phyloP scores from a whole-genome alignment of 2,888 invertebrate genomes.

The Dicyrtomina minuta region DNA sequence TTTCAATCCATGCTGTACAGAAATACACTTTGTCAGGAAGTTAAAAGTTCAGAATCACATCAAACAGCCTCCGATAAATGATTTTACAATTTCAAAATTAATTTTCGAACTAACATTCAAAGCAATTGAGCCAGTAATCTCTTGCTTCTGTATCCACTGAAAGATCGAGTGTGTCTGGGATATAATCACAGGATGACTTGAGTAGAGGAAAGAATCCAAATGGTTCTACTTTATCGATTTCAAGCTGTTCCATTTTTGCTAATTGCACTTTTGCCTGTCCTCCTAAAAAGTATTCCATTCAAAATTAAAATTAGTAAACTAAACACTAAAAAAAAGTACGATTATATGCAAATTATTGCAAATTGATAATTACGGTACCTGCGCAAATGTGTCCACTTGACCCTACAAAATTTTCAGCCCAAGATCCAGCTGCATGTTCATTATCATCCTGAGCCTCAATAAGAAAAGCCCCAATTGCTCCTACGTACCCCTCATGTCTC shows the following conservation, averaged over 20 bases:
- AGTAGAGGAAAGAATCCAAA: slow-evolving; percentile 73
- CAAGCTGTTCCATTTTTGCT: slow-evolving; percentile 61
- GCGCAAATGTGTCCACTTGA: slow-evolving; percentile 59
- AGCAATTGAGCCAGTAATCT: slow-evolving; percentile 88
- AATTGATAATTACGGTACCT: too few species aligned
- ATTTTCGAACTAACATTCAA: slow-evolving; percentile 63
- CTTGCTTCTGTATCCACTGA: slow-evolving; percentile 80
- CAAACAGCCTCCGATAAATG: neutral
- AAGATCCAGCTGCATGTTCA: slow-evolving; percentile 63
- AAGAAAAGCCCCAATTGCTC: slow-evolving; percentile 70
- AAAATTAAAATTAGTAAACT: neutral
- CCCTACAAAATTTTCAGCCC: slow-evolving; percentile 70
- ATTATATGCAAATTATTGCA: too few species aligned
- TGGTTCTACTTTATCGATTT: slow-evolving; percentile 62
- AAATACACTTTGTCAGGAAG: too few species aligned
- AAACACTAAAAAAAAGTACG: neutral
- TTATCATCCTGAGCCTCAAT: slow-evolving; percentile 63
- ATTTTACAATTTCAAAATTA: slow-evolving; percentile 6
- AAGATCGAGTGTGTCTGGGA: slow-evolving; percentile 89
- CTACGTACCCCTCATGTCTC: slow-evolving; percentile 70
- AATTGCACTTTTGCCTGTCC: slow-evolving; percentile 54
- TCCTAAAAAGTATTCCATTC: slow-evolving; percentile 39
- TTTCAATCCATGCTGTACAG: slow-evolving; percentile 67
- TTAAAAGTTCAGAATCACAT: neutral
- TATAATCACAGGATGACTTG: slow-evolving; percentile 74